A percentile compares a stretch with the other conserved stretches of the same genome.
phyloP scores from a whole-genome alignment of 2,113 vertebrate genomes.

The Mus pahari region DNA sequence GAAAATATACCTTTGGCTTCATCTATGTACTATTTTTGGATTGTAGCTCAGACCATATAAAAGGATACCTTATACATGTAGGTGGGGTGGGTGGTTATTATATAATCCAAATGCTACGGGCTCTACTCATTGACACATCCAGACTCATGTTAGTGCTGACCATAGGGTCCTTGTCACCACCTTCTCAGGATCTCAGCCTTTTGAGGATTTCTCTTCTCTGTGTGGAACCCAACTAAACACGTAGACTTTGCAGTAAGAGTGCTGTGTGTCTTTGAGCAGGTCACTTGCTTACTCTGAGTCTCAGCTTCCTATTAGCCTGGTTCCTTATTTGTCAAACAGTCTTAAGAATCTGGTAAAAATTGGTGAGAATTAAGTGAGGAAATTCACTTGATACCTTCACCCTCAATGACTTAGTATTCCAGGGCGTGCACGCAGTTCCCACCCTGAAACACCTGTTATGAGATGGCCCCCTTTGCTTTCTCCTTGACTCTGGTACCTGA shows the following conservation, averaged over 20 bases:
- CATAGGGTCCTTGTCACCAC: not conserved
- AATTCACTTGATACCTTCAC: not conserved
- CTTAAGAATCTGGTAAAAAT: not conserved
- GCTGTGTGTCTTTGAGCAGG: not conserved
- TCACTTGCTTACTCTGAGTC: not conserved
- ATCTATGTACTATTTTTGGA: not conserved
- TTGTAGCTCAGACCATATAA: not conserved
- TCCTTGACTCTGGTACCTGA: not conserved
- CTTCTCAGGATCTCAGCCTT: not conserved
- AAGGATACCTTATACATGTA: not conserved
- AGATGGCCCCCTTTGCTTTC: not conserved
- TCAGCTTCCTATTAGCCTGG: not conserved
- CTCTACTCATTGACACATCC: not conserved
- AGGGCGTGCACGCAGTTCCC: not conserved
- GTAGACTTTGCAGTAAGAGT: not conserved
- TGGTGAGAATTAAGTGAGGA: slow-evolving; percentile 43
- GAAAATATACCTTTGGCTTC: not conserved
- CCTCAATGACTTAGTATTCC: not conserved
- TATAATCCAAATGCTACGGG: not conserved
- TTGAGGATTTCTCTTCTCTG: not conserved
- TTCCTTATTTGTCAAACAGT: not conserved
- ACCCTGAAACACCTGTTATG: not conserved
- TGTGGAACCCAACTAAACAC: not conserved
- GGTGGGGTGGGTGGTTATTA: not conserved
- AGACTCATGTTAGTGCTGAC: not conserved